Evolutionary conservation across 2,113 vertebrate species (phyloP), one percentile per base, ranked within the genome.

Genomic region (Aspiorhynchus laticeps): DNA sequence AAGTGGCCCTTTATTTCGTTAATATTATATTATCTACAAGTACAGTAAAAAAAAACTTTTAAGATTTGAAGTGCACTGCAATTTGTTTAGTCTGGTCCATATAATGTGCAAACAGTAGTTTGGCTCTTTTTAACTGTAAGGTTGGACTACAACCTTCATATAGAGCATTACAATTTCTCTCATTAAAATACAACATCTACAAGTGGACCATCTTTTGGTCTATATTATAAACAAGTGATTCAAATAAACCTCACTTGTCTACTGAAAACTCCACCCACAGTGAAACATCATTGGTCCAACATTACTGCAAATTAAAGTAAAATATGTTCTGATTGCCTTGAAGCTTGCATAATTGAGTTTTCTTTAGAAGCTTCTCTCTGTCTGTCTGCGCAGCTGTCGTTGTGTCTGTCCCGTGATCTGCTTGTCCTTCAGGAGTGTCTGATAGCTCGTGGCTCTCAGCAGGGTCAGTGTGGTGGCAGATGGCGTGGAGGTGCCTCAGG

Each of bases 401-500:
- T 90, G 86, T 92, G 87, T 89, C 78, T 73, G 73, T 78, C 84
- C 36, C 41, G 24, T 48, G 51, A 85, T 74, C 85, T 87, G 86
- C 91, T 90, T 92, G 83, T 88, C 91, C 87, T 53, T 59, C 14
- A 65, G 38, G 59, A 82, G 63, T 83, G 76, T 86, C 88, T 85
- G 85, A 85, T 69, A 28, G 46, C 56, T 80, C 82, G n/a, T 80
- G 78, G 84, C 24, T 85, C 85, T 61, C 88, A 89, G 88, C 83
- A 71, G 88, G 85, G 76, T 87, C 85, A 77, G 77, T 77, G 59
- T 71, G 69, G 26, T 61, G 80, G 85, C 88, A 89, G 88, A 89
- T 87, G 88, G 88, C 46, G 24, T 53, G 46, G n/a, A 69, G 84
- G 36, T 61, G 61, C 88, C 83, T 74, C 67, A 56, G 88, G 85